Evolutionary conservation across 1,140 invertebrate species (phyloP), one percentile per base, ranked within the genome.

Genomic region (Lepidurus arcticus): DNA sequence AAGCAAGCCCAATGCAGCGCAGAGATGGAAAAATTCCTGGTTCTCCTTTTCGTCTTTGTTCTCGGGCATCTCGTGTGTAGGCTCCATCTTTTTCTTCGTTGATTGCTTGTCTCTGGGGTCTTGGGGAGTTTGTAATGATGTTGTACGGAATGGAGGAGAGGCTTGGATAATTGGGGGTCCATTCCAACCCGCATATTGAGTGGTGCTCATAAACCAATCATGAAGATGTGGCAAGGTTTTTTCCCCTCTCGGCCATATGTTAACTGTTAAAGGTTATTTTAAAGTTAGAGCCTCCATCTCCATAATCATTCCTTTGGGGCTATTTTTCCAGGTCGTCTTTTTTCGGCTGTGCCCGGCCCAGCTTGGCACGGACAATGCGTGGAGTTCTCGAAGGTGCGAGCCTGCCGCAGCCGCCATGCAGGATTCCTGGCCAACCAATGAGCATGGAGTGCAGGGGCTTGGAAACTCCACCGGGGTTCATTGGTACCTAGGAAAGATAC

Each of bases 201-300:
- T 65, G 53, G 53, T 65, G 53, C 53, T 65, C 53, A 65, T 65
- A 65, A 65, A 65, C 53, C 53, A 65, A 65, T 65, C 53, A 65
- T 65, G 53, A 65, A 65, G 53, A 65, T 65, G 53, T 65, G 53
- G 53, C 53, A 65, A 65, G 13, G 53, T 13, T 65, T 65, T 65
- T 65, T 65, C 13, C 16, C 34, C 53, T 65, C 21, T 65, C 53
- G n/a, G 53, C 16, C n/a, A 21, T 21, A 65, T 65, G 53, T 65
- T 65, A 65, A 65, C 53, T 65, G 9, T 65, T 65, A 13, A 65
- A 65, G 21, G 53, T 65, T 65, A 65, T 65, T 65, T 65, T 65
- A 65, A 65, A 65, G 53, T 65, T 65, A 65, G 53, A 65, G 53
- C 53, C 53, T 65, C 53, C 53, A 65, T 65, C 53, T 65, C 53